Percentiles rank a stretch among this genome's conserved stretches.
Evolutionary conservation across 2,113 vertebrate species (phyloP).

Genomic region (Dendropsophus ebraccatus): DNA sequence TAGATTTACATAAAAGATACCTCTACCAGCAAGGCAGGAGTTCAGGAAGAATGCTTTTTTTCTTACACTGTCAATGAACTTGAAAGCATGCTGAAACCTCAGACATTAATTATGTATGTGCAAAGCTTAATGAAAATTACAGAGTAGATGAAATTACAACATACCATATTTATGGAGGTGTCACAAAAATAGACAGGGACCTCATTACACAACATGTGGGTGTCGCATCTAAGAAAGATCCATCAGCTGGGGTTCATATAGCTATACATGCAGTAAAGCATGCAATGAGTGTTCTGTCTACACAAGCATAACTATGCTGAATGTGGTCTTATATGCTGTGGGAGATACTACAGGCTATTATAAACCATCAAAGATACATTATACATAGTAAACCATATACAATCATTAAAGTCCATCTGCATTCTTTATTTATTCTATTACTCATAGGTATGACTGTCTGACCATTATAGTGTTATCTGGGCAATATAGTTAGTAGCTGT

Average conservation of each 20-base stretch:
- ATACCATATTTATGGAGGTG: slow-evolving; percentile 12
- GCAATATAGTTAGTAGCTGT: too few relatives aligned
- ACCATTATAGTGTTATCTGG: too few relatives aligned
- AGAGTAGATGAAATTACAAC: not conserved
- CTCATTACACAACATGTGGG: slow-evolving; percentile 4
- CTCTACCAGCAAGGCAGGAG: not conserved
- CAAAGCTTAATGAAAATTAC: not conserved
- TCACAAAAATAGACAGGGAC: not conserved
- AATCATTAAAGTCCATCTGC: not conserved
- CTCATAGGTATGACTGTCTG: too few relatives aligned
- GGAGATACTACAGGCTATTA: not conserved
- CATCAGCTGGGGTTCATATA: not conserved
- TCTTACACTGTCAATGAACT: not conserved
- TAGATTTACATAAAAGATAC: not conserved
- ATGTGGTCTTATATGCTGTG: too few relatives aligned
- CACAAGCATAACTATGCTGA: too few relatives aligned
- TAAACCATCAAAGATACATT: not conserved
- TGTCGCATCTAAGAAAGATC: not conserved
- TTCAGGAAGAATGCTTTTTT: not conserved
- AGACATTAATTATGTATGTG: slow-evolving; percentile 12
- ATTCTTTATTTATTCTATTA: not conserved
- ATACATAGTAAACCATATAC: not conserved
- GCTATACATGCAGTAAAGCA: not conserved
- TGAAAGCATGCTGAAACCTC: slow-evolving; percentile 13
- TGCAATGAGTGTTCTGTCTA: not conserved